Base-by-base conservation (phyloP, 2,888 invertebrate genomes). In the Dryomyza anilis region DNA sequence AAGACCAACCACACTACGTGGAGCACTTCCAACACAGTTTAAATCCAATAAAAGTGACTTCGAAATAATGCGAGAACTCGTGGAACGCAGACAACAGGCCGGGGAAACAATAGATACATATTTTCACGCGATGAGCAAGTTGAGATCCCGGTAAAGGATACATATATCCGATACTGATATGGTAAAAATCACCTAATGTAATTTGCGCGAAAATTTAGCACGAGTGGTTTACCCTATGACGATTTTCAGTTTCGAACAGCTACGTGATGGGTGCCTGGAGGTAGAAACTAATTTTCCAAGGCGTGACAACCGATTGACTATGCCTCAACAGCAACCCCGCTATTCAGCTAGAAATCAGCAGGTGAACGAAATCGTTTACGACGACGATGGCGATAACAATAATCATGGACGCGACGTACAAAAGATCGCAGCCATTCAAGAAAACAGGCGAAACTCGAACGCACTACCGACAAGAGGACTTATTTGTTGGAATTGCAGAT, bases 401-500 rank as follows among this genome's bases (percentile, higher is more conserved):
- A 12, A 12, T 12, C 12, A 33, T 45, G n/a, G n/a, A 5, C 5
- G 16, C n/a, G 6, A 5, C 45, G n/a, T 45, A 10, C 10, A 45
- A n/a, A 10, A 46, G 8, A 16, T 46, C 3, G 46, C n/a, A 19
- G 46, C 46, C 10, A 21, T 46, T 10, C 46, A 46, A 8, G 8
- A 3, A 16, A 19, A 46, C 3, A 46, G 4, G 8, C 16, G 3
- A 2, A 3, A 2, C 19, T 2, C 4, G 3, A 46, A 3, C 21
- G 19, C 2, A 12, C 5, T 3, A 2, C 46, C 8, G 19, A 53
- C 8, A 19, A 30, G 23, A 43, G 29, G 7, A 2, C 29, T 64
- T 0, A 50, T n/a, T 1, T 56, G 65, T 19, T 65, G 65, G 33
- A 65, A 60, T n/a, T 65, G 65, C 3, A 1, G 36, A 3, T 14